Percentiles rank a stretch among this genome's conserved stretches.
phyloP scores from a whole-genome alignment of 2,888 invertebrate species.

The Dyspetes luteomarginatus region DNA sequence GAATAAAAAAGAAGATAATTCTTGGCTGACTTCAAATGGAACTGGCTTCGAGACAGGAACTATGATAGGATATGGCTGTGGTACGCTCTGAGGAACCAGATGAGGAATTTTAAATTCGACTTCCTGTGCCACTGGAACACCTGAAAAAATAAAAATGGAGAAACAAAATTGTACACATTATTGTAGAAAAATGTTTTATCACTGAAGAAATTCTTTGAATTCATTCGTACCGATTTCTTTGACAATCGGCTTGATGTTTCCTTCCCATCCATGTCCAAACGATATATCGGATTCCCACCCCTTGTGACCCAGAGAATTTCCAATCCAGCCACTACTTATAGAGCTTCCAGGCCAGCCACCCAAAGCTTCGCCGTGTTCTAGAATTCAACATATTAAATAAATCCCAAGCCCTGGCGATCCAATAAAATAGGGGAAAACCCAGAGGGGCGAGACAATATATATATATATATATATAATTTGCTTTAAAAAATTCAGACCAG shows the following conservation, averaged over 20 bases:
- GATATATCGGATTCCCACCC: slow-evolving; percentile 60
- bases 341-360: slow-evolving; percentile 44
- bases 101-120: slow-evolving; percentile 85
- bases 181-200: neutral
- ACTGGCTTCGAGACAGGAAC: slow-evolving; percentile 87
- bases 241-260: slow-evolving; percentile 85
- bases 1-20: neutral
- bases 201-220: neutral
- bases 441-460: neutral
- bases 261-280: slow-evolving; percentile 75
- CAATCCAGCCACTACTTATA: slow-evolving; percentile 31
- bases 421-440: neutral
- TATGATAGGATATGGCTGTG: slow-evolving; percentile 87
- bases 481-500: slow-evolving; percentile 60
- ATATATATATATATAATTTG: too few relatives aligned
- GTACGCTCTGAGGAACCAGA: slow-evolving; percentile 84
- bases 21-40: slow-evolving; percentile 72
- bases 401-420: neutral
- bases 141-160: slow-evolving; percentile 58
- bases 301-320: slow-evolving; percentile 7
- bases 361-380: slow-evolving; percentile 49
- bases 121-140: slow-evolving; percentile 86
- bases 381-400: slow-evolving; percentile 14
- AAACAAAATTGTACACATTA: too few relatives aligned
- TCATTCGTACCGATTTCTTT: slow-evolving; percentile 85